Evolutionary conservation across 2,888 invertebrate genomes (phyloP).

Genomic region (Chrysolina haemoptera): DNA sequence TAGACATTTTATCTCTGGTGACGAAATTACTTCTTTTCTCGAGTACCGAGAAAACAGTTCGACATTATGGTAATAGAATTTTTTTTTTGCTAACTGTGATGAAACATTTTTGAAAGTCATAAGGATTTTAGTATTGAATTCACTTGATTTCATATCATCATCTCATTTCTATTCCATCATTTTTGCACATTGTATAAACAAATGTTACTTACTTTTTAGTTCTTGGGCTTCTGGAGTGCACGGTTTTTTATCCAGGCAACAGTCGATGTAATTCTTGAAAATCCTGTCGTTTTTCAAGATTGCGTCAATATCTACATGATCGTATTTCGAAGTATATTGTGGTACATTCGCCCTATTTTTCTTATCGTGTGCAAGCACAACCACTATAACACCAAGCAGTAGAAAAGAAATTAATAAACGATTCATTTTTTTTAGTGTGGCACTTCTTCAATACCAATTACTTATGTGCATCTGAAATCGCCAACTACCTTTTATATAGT

Average conservation of each 20-base stretch:
- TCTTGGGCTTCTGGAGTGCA: conserved; percentile 81
- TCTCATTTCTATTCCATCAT: not conserved
- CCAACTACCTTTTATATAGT: not conserved
- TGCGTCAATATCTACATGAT: conserved; percentile 79
- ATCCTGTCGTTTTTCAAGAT: conserved; percentile 78
- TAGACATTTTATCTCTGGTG: too few species aligned
- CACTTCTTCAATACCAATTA: not conserved
- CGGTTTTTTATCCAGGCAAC: conserved; percentile 75
- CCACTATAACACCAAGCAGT: not conserved
- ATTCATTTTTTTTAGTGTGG: not conserved
- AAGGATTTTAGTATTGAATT: not conserved
- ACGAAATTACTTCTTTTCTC: too few species aligned
- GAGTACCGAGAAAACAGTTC: too few species aligned
- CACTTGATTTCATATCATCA: not conserved
- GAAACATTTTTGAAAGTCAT: too few species aligned
- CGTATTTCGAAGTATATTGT: conserved; percentile 78
- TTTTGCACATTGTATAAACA: not conserved
- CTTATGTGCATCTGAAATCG: not conserved
- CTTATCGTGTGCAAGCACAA: conserved; percentile 3
- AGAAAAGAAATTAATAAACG: conserved; percentile 8
- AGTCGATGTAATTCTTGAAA: conserved; percentile 77
- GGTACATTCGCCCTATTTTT: conserved; percentile 6
- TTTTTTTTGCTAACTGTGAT: too few species aligned
- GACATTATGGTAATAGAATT: too few species aligned
- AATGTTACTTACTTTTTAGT: conserved; percentile 76